Evolutionary conservation across 2,888 invertebrate genomes (phyloP), one percentile per base, ranked within the genome.

Genomic region (Gymnoscelis rufifasciata): DNA sequence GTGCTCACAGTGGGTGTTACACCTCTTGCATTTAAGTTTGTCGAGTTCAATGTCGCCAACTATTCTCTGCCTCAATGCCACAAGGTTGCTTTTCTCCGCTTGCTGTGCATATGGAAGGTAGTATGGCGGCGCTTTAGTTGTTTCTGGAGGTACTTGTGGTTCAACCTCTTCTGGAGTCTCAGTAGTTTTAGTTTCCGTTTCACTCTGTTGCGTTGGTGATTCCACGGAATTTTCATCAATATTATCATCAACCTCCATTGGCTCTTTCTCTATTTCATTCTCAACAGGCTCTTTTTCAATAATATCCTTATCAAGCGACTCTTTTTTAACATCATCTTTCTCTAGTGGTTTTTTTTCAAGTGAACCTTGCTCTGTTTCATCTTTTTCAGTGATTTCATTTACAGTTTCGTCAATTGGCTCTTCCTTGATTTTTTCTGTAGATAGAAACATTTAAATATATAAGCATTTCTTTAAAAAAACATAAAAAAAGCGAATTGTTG

Each of bases 1-100:
- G 19, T 88, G 83, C 1, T 76, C 66, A 61, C 88, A 90, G 54
- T 76, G 84, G 8, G 64, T 65, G 29, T 88, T 80, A 62, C 92
- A 92, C 39, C 84, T 81, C 54, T 88, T 82, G 64, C 92, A 92
- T 6, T 73, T 63, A 0, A 90, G 61, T 46, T 73, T 81, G 5
- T 68, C 60, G 26, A 77, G 56, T 49, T 90, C 83, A 38, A 89
- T 78, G 51, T 89, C 88, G 2, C 66, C 50, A 43, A 69, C 57
- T 19, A 88, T 73, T 65, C 70, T 79, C 49, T 76, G 71, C 48
- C 73, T 76, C 19, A 89, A 72, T 2, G 80, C 76, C 40, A 73
- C 66, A 3, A 87, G 63, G 51, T 88, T 88, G 52, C 71, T 80
- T 56, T 79, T 79, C 58, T 87, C 87, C 1, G 71, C 67, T 53